Conservation (phyloP, 2,797 vertebrate species). For the Sandelia bainsii region DNA sequence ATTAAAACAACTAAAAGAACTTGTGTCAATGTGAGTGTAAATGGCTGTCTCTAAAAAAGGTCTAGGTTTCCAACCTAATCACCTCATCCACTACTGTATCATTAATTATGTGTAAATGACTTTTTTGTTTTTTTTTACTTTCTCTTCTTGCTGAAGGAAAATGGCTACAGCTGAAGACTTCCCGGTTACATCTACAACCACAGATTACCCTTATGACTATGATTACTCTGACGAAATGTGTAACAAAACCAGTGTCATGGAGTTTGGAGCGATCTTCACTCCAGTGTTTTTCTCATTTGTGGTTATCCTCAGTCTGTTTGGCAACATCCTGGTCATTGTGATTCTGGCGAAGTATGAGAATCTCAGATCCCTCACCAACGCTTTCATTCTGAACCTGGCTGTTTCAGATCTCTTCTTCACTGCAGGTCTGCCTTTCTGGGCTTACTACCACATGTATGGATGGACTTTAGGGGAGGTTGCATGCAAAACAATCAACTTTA, state of each 20-base stretch:
- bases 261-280: slow-evolving; percentile 73
- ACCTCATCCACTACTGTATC: background rate
- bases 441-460: slow-evolving; percentile 73
- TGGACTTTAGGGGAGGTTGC: slow-evolving; percentile 87
- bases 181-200: fast-evolving
- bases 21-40: too few species aligned
- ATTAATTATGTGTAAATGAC: background rate
- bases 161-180: slow-evolving; percentile 20
- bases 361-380: slow-evolving; percentile 89
- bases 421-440: slow-evolving; percentile 89
- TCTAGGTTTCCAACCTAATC: background rate
- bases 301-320: slow-evolving; percentile 88
- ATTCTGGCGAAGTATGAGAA: slow-evolving; percentile 91
- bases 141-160: slow-evolving; percentile 16
- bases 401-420: slow-evolving; percentile 92
- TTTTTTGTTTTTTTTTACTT: background rate
- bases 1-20: too few species aligned
- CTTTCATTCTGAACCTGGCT: slow-evolving; percentile 92
- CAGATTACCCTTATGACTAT: fast-evolving
- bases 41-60: too few species aligned
- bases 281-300: slow-evolving; percentile 84
- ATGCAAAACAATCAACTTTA: slow-evolving; percentile 86
- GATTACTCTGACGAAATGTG: slow-evolving; percentile 63
- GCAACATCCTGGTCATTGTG: slow-evolving; percentile 89
- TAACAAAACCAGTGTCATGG: slow-evolving; percentile 47